phyloP scores from a whole-genome alignment of 2,888 invertebrate genomes.

The Xanthostigma xanthostigma region DNA sequence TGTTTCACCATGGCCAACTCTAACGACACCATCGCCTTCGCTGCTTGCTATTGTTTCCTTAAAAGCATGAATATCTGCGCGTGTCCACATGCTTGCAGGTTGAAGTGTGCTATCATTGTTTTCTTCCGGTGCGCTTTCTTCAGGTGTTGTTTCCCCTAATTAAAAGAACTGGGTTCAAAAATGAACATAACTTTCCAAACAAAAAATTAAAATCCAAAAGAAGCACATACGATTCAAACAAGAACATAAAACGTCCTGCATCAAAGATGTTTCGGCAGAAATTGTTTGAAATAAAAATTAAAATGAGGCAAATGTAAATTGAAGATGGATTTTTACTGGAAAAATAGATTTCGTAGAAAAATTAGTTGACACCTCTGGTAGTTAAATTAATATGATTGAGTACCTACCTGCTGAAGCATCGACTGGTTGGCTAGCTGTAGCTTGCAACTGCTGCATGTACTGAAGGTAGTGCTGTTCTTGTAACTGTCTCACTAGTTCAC shows the following conservation, averaged over 20 bases:
- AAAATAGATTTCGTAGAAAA: too few species aligned
- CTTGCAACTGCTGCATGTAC: constrained; percentile 85
- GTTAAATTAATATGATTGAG: not conserved
- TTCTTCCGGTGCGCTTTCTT: constrained; percentile 22
- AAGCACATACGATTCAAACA: too few species aligned
- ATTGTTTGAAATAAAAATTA: too few species aligned
- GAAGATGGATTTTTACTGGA: too few species aligned
- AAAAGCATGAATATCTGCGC: constrained; percentile 72
- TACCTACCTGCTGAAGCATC: not conserved
- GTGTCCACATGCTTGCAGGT: constrained; percentile 92
- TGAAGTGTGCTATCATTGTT: constrained; percentile 19
- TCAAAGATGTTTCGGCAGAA: too few species aligned
- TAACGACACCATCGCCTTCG: constrained; percentile 73
- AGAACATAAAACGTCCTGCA: too few species aligned
- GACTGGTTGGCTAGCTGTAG: constrained; percentile 23
- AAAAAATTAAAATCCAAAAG: too few species aligned
- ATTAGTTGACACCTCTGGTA: too few species aligned
- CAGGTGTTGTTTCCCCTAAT: constrained; percentile 14
- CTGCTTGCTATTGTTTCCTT: constrained; percentile 72
- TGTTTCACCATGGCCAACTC: constrained; percentile 92
- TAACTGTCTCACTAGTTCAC: constrained; percentile 78
- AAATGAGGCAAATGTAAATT: too few species aligned
- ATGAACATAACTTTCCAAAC: constrained; percentile 10
- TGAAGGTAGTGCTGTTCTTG: constrained; percentile 99
- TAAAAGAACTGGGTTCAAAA: constrained; percentile 13